Evolutionary conservation across 2,113 vertebrate species (phyloP).

Genomic region (Penelope pileata): DNA sequence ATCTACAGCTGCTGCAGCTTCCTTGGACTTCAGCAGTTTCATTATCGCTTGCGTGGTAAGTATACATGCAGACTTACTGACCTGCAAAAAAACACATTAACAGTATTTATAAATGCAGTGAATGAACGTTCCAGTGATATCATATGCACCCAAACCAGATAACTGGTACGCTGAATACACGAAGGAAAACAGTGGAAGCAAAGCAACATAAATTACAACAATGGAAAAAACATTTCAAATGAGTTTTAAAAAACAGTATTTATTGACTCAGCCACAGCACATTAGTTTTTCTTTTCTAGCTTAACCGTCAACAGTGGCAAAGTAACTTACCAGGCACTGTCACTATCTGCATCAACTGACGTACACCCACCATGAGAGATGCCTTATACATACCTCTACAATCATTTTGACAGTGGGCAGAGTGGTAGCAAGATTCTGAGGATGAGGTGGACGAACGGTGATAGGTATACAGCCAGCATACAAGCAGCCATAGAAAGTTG

Average conservation of each 20-base stretch:
- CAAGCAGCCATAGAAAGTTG: constrained; percentile 94
- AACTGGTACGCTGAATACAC: background rate
- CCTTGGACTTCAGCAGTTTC: constrained; percentile 94
- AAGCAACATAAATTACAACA: background rate
- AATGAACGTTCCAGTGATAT: background rate
- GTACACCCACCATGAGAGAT: background rate
- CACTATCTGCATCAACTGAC: background rate
- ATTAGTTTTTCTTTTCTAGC: background rate
- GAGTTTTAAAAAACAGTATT: background rate
- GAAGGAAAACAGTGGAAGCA: background rate
- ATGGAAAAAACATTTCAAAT: background rate
- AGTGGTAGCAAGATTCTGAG: constrained; percentile 92
- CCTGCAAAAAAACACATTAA: constrained; percentile 72
- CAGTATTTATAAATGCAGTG: background rate
- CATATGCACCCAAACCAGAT: background rate
- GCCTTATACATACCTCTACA: constrained; percentile 83
- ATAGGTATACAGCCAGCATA: constrained; percentile 93
- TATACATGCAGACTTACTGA: constrained; percentile 95
- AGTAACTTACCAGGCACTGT: background rate
- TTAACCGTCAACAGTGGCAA: background rate
- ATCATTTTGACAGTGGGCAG: constrained; percentile 98
- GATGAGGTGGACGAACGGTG: constrained; percentile 92
- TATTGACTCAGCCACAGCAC: background rate
- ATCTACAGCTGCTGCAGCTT: constrained; percentile 90
- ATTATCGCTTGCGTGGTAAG: constrained; percentile 94